phyloP scores from a whole-genome alignment of 2,797 vertebrate genomes.

The Notamacropus eugenii region DNA sequence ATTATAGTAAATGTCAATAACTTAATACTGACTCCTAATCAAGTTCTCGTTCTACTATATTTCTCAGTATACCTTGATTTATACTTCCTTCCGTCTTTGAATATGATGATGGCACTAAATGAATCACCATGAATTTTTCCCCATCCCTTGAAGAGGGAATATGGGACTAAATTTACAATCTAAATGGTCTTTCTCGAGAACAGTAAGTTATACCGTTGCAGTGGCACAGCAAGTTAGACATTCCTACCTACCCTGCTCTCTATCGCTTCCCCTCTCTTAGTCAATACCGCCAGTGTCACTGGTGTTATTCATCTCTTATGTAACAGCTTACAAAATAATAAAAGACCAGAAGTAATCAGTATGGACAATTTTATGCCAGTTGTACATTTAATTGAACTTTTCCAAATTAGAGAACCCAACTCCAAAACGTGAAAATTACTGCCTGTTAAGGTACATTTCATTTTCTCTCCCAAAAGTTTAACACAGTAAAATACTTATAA shows the following conservation, averaged over 20 bases:
- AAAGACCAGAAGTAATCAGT: constrained; percentile 74
- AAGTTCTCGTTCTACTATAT: not conserved
- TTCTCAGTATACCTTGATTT: not conserved
- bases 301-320: constrained; percentile 34
- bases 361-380: constrained; percentile 68
- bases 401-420: constrained; percentile 72
- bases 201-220: not conserved
- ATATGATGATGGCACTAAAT: not conserved
- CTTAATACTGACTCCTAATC: not conserved
- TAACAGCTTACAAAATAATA: constrained; percentile 71
- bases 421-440: constrained; percentile 74
- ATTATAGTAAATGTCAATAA: not conserved
- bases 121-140: not conserved
- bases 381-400: constrained; percentile 66
- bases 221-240: constrained; percentile 1
- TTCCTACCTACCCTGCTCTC: constrained; percentile 38
- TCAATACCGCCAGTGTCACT: constrained; percentile 46
- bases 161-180: not conserved
- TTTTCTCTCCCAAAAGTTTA: constrained; percentile 69
- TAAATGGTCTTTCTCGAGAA: constrained; percentile 26
- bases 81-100: not conserved
- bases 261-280: constrained; percentile 38
- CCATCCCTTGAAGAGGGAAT: not conserved
- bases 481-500: constrained; percentile 73
- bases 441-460: constrained; percentile 72